Evolutionary conservation across 2,113 vertebrate species (phyloP).

Genomic region (Picathartes gymnocephalus): DNA sequence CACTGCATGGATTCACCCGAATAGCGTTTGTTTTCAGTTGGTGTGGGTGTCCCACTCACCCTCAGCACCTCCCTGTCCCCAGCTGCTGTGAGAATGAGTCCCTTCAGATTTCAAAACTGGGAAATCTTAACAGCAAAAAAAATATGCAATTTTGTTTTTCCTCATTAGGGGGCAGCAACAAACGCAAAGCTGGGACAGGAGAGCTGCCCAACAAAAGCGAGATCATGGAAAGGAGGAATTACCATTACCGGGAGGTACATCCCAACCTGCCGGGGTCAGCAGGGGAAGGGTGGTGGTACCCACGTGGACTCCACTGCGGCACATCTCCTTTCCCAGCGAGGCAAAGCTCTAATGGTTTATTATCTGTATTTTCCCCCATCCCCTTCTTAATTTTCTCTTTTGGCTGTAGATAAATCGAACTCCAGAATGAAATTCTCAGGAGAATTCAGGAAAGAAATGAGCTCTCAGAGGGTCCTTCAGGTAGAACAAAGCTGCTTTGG

Average conservation of each 20-base stretch:
- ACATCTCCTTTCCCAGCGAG: accelerated
- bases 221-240: background rate
- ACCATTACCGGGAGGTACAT: accelerated
- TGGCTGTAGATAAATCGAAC: background rate
- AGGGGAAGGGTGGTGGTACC: background rate
- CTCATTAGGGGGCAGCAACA: slow-evolving; percentile 35
- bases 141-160: background rate
- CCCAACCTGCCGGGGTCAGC: background rate
- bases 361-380: accelerated
- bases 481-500: background rate
- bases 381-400: background rate
- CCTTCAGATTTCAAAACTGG: background rate
- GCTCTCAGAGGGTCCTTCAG: background rate
- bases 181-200: background rate
- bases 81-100: background rate
- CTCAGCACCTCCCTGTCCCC: background rate
- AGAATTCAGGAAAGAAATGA: background rate
- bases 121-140: background rate
- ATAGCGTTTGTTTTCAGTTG: accelerated
- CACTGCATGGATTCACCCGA: background rate
- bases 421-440: background rate
- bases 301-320: accelerated
- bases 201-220: background rate
- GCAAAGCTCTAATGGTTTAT: background rate
- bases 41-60: accelerated